Evolutionary conservation across 2,113 vertebrate species (phyloP).

Genomic region (Pavo muticus): DNA sequence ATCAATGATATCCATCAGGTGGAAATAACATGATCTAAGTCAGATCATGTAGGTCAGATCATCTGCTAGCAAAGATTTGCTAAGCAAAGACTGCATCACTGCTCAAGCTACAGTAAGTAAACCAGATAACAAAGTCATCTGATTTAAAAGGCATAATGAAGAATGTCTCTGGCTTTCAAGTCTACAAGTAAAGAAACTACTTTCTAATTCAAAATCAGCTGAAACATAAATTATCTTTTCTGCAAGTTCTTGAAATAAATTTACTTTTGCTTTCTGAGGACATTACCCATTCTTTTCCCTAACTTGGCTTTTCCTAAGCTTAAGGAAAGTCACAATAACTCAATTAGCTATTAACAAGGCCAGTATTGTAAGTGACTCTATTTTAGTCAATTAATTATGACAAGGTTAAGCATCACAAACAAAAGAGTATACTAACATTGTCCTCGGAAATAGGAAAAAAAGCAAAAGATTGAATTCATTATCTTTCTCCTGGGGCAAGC

Average conservation of each 20-base stretch:
- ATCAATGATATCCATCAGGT: not conserved
- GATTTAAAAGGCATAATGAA: not conserved
- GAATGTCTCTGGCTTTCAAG: not conserved
- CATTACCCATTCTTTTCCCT: not conserved
- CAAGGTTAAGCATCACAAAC: slow-evolving; percentile 30
- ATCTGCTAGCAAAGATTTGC: not conserved
- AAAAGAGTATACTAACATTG: slow-evolving; percentile 8
- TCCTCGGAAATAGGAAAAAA: slow-evolving; percentile 52
- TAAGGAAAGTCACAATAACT: slow-evolving; percentile 31
- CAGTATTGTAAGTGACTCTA: not conserved
- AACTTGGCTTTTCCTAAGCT: not conserved
- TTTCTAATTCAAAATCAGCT: not conserved
- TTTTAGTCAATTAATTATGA: slow-evolving; percentile 13
- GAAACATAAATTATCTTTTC: not conserved
- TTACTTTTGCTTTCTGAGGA: not conserved
- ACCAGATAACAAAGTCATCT: not conserved
- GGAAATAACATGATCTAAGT: not conserved
- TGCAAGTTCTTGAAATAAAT: not conserved
- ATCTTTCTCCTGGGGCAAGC: slow-evolving; percentile 2
- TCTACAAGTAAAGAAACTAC: not conserved
- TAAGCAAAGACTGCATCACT: not conserved
- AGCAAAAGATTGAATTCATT: slow-evolving; percentile 53
- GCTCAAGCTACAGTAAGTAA: not conserved
- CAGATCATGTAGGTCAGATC: not conserved
- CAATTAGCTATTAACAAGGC: slow-evolving; percentile 14